Evolutionary conservation across 2,113 vertebrate genomes (phyloP).

Genomic region (Prietella phreatophila): DNA sequence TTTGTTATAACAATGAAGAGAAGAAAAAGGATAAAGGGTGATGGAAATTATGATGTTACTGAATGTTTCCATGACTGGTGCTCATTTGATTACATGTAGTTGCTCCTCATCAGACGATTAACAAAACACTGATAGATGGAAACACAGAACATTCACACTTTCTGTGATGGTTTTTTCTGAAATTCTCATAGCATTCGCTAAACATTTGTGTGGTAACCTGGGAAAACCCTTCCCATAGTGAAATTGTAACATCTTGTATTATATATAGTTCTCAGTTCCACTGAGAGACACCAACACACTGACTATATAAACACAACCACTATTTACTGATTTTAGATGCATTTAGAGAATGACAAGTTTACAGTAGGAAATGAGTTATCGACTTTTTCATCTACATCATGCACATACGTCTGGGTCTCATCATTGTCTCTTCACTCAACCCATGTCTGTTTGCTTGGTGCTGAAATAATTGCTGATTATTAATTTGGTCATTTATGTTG

Average conservation of each 20-base stretch:
- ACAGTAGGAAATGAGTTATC: background rate
- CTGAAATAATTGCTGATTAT: background rate
- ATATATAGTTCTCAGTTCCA: slow-evolving; percentile 1
- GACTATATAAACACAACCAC: background rate
- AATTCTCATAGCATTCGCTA: background rate
- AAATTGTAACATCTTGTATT: background rate
- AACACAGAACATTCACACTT: slow-evolving; percentile 27
- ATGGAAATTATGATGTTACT: slow-evolving; percentile 8
- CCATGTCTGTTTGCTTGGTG: background rate
- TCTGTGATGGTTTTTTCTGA: slow-evolving; percentile 14
- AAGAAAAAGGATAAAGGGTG: background rate
- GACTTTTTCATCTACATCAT: background rate
- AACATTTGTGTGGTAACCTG: background rate
- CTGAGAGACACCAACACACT: background rate
- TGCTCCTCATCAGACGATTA: background rate
- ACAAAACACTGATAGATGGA: slow-evolving; percentile 4
- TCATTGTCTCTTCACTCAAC: background rate
- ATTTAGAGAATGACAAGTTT: background rate
- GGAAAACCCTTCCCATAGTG: background rate
- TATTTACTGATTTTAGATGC: background rate
- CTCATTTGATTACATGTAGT: background rate
- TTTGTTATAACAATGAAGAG: background rate
- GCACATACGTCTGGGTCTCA: background rate
- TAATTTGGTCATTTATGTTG: background rate
- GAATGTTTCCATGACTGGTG: slow-evolving; percentile 5